Base-by-base conservation (phyloP, 2,113 vertebrate genomes). In the Scytalopus superciliaris region DNA sequence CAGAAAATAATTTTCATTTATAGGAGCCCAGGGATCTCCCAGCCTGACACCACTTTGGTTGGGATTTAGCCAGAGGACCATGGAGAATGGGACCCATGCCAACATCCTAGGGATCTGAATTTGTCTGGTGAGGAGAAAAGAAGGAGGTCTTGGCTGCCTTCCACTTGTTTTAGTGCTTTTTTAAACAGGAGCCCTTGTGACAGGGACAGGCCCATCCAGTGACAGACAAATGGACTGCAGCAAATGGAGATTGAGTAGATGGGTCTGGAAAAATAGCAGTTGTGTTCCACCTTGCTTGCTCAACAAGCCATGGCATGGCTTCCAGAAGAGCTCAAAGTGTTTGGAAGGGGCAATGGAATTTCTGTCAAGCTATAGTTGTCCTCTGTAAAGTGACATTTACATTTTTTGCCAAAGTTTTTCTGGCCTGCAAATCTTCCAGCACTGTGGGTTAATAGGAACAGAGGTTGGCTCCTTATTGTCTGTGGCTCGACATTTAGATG, bases 371-470 rank as follows among this genome's bases (percentile, higher is more conserved):
- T 69, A 57, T 33, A 85, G 60, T 52, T 84, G 35, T 90, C 68
- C 44, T 82, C 66, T 91, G 33, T 84, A 64, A 92, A 86, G 39
- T 55, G 83, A 67, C 70, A 76, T 70, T 84, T 85, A 31, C 39
- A 67, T 93, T 94, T 95, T 92, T 87, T 74, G 44, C 44, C 25
- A 76, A 88, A 90, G 16, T n/a, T 96, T 82, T 95, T 67, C 63
- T 90, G 80, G 67, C 57, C 69, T 80, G 62, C 1, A 15, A 56
- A 90, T 93, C 42, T 88, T 60, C 72, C 89, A 94, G 55, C 35
- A 63, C 52, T 91, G 84, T 53, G 63, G 72, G 72, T 94, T 95
- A 94, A 92, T 70, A 90, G 70, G 72, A 97, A 31, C 81, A 92
- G 92, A 87, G 47, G 45, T 45, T 93, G 88, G 92, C 90, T 95